These are phyloP conservation scores for Pristionchus maxplancki DNA, from an alignment of 2,888 invertebrate species.

Conservation along the genomic window DNA sequence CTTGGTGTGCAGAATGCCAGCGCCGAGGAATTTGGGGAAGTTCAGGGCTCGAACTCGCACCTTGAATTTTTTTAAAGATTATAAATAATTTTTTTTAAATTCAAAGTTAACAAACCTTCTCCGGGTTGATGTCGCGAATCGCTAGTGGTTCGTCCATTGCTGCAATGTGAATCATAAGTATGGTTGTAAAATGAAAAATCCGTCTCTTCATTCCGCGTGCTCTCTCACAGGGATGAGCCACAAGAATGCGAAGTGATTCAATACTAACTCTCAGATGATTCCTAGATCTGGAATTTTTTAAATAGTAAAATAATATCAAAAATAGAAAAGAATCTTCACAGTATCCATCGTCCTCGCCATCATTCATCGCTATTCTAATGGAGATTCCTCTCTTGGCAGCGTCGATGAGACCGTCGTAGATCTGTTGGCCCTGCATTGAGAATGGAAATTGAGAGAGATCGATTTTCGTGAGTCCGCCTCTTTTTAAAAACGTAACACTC, in stretches of 20 bases:
- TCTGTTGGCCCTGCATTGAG: slow-evolving; percentile 61
- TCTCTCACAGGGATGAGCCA: too few relatives aligned
- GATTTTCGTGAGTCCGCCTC: background rate
- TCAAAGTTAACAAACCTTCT: slow-evolving; percentile 2
- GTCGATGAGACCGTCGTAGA: slow-evolving; percentile 65
- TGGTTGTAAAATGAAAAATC: too few relatives aligned
- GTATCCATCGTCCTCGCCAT: slow-evolving; percentile 15
- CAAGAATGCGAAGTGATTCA: too few relatives aligned
- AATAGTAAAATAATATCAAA: too few relatives aligned
- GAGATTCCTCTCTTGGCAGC: slow-evolving; percentile 67
- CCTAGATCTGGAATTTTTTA: too few relatives aligned
- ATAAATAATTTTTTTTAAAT: background rate
- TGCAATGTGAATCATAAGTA: slow-evolving; percentile 7
- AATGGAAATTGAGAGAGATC: background rate
- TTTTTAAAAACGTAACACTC: background rate
- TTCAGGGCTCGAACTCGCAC: slow-evolving; percentile 84
- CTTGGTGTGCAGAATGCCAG: slow-evolving; percentile 95
- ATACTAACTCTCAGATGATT: too few relatives aligned
- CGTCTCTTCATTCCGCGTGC: too few relatives aligned
- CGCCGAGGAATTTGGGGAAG: slow-evolving; percentile 87
- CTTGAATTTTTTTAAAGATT: background rate
- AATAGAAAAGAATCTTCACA: too few relatives aligned
- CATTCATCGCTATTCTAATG: slow-evolving; percentile 63
- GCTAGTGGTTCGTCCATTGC: slow-evolving; percentile 8
- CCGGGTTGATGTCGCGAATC: slow-evolving; percentile 41